These are phyloP conservation scores for Tyrophagus putrescentiae DNA, from an alignment of 1,140 invertebrate species.

Conservation along the genomic window DNA sequence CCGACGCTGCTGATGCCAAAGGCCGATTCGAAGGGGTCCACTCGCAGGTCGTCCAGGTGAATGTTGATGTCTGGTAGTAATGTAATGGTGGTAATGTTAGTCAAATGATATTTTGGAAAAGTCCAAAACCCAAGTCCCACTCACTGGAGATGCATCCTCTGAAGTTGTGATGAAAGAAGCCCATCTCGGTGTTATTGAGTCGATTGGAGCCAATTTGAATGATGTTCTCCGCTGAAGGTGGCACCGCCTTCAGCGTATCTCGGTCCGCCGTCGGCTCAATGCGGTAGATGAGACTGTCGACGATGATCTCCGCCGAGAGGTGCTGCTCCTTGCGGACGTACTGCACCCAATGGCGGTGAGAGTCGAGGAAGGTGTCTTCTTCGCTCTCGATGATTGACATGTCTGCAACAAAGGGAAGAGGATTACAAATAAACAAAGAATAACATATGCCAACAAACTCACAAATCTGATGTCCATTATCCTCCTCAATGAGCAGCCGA, in stretches of 20 bases:
- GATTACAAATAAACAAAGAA: not conserved
- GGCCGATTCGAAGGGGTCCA: constrained; percentile 29
- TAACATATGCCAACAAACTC: constrained; percentile 4
- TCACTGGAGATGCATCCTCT: constrained; percentile 67
- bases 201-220: constrained; percentile 71
- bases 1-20: constrained; percentile 30
- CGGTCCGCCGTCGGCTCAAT: not conserved
- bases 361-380: constrained; percentile 35
- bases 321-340: constrained; percentile 55
- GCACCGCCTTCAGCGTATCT: not conserved
- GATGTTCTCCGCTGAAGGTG: constrained; percentile 33
- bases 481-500: constrained; percentile 65
- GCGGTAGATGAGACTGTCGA: not conserved
- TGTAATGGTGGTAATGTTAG: constrained; percentile 6
- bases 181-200: constrained; percentile 58
- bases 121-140: too few relatives aligned
- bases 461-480: constrained; percentile 36
- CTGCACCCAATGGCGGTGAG: constrained; percentile 66
- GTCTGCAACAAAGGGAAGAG: constrained; percentile 24
- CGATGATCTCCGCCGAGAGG: constrained; percentile 42
- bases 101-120: constrained; percentile 4
- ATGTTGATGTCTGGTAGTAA: constrained; percentile 30
- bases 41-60: constrained; percentile 25
- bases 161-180: constrained; percentile 64
- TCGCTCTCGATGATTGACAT: constrained; percentile 20